Conservation (phyloP, 2,797 vertebrate species). For the Myripristis jacobus region DNA sequence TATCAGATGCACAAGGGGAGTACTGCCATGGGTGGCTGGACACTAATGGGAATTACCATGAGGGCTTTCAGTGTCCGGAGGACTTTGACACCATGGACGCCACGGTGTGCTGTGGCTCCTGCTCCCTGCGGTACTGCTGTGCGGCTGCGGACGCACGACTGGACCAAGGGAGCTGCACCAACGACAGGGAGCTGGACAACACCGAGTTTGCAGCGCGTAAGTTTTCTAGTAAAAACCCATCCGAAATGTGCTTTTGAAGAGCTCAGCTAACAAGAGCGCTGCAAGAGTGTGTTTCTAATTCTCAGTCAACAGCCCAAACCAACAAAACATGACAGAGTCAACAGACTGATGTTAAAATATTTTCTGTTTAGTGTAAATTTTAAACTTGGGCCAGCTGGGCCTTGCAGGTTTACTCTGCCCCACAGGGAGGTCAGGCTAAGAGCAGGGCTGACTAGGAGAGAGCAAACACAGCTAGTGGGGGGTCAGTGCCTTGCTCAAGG, state of each 20-base stretch:
- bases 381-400: not conserved
- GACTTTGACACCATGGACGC: slow-evolving; percentile 93
- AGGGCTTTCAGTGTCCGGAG: slow-evolving; percentile 97
- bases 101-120: slow-evolving; percentile 96
- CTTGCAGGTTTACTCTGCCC: not conserved
- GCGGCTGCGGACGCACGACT: slow-evolving; percentile 90
- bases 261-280: too few species aligned
- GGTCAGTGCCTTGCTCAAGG: slow-evolving; percentile 6
- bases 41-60: slow-evolving; percentile 89
- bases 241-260: too few species aligned
- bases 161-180: slow-evolving; percentile 94
- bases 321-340: too few species aligned
- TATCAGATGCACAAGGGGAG: slow-evolving; percentile 89
- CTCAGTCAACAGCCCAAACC: too few species aligned
- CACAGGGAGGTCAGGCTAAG: slow-evolving; percentile 44
- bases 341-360: too few species aligned
- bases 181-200: slow-evolving; percentile 88
- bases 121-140: slow-evolving; percentile 95
- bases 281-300: too few species aligned
- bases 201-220: slow-evolving; percentile 90
- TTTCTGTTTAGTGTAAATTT: not conserved
- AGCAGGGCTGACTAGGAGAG: not conserved
- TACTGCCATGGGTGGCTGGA: slow-evolving; percentile 98
- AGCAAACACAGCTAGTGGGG: not conserved
- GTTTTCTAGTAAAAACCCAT: slow-evolving; percentile 56